These are phyloP conservation scores for Ypsolopha scabrella DNA, from an alignment of 2,888 invertebrate genomes.

Conservation along the genomic window DNA sequence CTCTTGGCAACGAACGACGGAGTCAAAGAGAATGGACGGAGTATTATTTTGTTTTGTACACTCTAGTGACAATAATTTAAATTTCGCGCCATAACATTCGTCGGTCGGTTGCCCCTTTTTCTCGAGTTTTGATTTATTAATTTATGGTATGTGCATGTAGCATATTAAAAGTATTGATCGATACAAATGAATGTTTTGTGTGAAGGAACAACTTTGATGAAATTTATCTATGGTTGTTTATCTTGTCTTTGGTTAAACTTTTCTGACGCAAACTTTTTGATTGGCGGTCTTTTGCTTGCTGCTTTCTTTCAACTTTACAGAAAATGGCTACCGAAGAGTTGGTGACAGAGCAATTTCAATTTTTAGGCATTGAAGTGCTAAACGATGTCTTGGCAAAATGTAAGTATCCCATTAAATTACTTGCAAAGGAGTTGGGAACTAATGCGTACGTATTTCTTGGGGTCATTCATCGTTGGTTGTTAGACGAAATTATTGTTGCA, in stretches of 20 bases:
- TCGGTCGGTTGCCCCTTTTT: too few relatives aligned
- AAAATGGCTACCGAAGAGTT: constrained; percentile 69
- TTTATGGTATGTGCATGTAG: too few relatives aligned
- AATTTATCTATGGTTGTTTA: too few relatives aligned
- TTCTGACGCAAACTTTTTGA: constrained; percentile 27
- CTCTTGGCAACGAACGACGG: too few relatives aligned
- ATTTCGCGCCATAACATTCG: too few relatives aligned
- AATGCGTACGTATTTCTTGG: not conserved
- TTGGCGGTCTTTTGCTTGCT: constrained; percentile 35
- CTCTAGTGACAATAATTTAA: too few relatives aligned
- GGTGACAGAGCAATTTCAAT: constrained; percentile 73
- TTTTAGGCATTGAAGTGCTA: constrained; percentile 69
- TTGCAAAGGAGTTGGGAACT: not conserved
- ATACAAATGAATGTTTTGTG: too few relatives aligned
- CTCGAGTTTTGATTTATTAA: too few relatives aligned
- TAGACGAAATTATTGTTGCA: constrained; percentile 22
- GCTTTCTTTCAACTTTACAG: constrained; percentile 22
- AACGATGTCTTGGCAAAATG: constrained; percentile 70
- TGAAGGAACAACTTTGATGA: too few relatives aligned
- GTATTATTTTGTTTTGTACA: too few relatives aligned
- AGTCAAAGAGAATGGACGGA: too few relatives aligned
- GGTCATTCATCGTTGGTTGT: constrained; percentile 14
- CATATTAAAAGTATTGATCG: too few relatives aligned
- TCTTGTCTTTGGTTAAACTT: constrained; percentile 19
- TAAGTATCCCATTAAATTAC: constrained; percentile 30